phyloP scores from a whole-genome alignment of 1,140 invertebrate species.

The Drosophila pruinosa region DNA sequence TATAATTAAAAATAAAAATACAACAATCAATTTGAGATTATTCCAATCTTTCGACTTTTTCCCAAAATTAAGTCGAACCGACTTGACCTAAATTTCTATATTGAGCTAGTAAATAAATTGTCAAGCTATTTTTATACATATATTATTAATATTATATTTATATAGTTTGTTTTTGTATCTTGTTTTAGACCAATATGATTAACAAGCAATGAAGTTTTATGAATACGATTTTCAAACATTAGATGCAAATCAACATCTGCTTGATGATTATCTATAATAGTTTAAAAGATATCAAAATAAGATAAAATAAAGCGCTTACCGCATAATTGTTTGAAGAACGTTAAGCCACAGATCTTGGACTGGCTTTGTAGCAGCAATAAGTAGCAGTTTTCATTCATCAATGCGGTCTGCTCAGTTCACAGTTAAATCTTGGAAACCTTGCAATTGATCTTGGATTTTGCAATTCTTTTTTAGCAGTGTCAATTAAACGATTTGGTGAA shows the following conservation, averaged over 20 bases:
- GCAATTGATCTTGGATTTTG: conserved; percentile 19
- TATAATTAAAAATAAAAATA: no score
- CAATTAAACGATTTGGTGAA: conserved; percentile 39
- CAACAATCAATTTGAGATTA: no score
- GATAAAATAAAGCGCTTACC: background rate
- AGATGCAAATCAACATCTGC: background rate
- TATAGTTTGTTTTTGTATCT: no score
- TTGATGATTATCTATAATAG: background rate
- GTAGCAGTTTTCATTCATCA: conserved; percentile 42
- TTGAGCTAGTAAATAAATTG: no score
- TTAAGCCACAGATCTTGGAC: background rate
- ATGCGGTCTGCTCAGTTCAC: background rate
- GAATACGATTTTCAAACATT: no score
- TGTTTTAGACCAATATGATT: no score
- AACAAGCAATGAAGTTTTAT: no score
- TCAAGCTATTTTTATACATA: no score
- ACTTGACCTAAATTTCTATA: no score
- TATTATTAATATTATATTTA: no score
- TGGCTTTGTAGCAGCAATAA: background rate
- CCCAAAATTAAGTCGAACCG: no score
- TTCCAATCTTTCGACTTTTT: no score
- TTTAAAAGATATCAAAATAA: background rate
- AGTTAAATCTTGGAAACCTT: background rate
- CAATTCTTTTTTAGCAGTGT: conserved; percentile 31
- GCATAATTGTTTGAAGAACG: background rate